A percentile compares a stretch with the other conserved stretches of the same genome.
Conservation (phyloP, 2,888 invertebrate genomes). For the Steinernema carpocapsae region DNA sequence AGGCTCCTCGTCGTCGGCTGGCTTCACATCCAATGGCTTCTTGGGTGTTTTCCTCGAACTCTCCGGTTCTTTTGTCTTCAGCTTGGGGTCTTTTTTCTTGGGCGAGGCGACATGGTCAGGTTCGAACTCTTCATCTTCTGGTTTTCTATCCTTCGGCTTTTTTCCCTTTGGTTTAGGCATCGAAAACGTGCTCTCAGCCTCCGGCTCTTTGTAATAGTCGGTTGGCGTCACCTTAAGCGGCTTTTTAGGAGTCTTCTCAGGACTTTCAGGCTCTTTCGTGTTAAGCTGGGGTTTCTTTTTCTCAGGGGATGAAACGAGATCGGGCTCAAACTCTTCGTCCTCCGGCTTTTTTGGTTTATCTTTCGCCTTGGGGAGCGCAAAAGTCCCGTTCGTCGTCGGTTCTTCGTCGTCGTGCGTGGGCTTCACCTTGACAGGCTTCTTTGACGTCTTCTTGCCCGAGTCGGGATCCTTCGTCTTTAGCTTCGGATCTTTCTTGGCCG, state of each 20-base stretch:
- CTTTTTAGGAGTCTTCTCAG: not conserved
- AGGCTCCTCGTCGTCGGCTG: constrained; percentile 16
- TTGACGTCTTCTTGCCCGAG: constrained; percentile 37
- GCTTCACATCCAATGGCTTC: constrained; percentile 17
- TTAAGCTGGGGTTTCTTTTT: not conserved
- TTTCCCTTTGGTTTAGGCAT: constrained; percentile 21
- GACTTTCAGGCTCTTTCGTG: not conserved
- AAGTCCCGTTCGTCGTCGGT: constrained; percentile 39
- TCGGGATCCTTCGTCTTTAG: constrained; percentile 9
- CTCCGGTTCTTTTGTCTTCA: constrained; percentile 30
- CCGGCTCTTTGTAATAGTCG: not conserved
- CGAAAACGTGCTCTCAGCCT: not conserved
- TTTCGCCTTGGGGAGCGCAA: constrained; percentile 32
- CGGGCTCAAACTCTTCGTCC: constrained; percentile 3
- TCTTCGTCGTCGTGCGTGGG: constrained; percentile 45
- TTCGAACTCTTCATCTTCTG: constrained; percentile 31
- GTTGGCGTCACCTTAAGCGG: not conserved
- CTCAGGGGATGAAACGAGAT: not conserved
- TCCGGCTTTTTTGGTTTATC: not conserved
- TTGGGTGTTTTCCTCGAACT: not conserved
- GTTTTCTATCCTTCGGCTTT: constrained; percentile 40
- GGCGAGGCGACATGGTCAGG: constrained; percentile 36
- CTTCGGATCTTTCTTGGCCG: constrained; percentile 7
- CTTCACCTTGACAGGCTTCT: constrained; percentile 25
- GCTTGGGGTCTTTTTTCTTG: constrained; percentile 37